These are phyloP conservation scores for Micropoecilia bifurca DNA, from an alignment of 2,797 vertebrate species.

Conservation along the genomic window DNA sequence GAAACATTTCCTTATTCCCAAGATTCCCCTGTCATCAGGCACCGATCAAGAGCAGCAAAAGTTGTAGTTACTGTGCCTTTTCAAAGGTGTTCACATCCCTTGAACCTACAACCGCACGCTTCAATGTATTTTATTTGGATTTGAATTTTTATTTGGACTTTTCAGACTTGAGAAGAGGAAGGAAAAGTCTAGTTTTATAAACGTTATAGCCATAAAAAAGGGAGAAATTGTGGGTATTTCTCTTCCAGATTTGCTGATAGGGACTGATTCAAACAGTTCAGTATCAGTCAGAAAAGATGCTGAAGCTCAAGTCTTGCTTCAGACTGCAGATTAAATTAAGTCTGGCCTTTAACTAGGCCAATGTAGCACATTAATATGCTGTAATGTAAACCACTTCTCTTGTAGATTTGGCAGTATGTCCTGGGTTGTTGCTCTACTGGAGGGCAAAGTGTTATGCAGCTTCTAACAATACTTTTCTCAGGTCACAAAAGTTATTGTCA, in stretches of 20 bases:
- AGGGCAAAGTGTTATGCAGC: not conserved
- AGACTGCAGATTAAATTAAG: not conserved
- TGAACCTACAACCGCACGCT: not conserved
- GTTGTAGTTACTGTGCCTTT: constrained; percentile 50
- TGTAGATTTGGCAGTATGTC: not conserved
- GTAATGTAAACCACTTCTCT: not conserved
- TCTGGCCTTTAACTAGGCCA: not conserved
- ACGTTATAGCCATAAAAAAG: not conserved
- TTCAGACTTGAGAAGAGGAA: not conserved
- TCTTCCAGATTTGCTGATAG: not conserved
- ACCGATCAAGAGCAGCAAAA: constrained; percentile 51
- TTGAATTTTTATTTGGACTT: not conserved
- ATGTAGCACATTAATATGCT: not conserved
- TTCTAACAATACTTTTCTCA: constrained; percentile 1
- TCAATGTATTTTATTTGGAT: not conserved
- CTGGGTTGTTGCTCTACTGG: not conserved
- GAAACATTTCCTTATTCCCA: constrained; percentile 59
- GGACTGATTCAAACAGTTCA: not conserved
- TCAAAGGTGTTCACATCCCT: not conserved
- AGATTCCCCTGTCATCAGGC: constrained; percentile 51
- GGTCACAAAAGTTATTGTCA: constrained; percentile 14
- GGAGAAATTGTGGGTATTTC: not conserved
- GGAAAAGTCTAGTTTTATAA: not conserved
- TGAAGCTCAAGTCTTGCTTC: not conserved
- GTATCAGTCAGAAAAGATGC: not conserved